phyloP scores from a whole-genome alignment of 1,140 invertebrate genomes.

The Formica selysi region DNA sequence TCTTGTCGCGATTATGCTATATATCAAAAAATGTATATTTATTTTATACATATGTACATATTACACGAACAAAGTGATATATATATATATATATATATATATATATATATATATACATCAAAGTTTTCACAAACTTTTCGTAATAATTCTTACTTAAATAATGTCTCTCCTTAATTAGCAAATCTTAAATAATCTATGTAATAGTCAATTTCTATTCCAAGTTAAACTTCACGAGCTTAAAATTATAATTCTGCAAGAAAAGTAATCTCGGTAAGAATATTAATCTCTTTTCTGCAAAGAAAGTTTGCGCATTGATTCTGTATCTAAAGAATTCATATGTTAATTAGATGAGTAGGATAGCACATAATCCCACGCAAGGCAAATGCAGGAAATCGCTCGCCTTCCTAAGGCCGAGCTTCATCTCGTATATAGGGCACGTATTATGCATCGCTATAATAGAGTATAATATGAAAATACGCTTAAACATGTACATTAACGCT shows the following conservation, averaged over 20 bases:
- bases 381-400: slow-evolving; percentile 69
- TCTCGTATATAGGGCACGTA: slow-evolving; percentile 66
- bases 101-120: not conserved
- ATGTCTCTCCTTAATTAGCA: not conserved
- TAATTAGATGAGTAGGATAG: slow-evolving; percentile 47
- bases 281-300: not conserved
- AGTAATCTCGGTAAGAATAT: slow-evolving; percentile 17
- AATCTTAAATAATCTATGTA: not conserved
- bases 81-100: too few relatives aligned
- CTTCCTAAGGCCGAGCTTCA: slow-evolving; percentile 46
- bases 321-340: slow-evolving; percentile 47
- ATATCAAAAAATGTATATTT: not conserved
- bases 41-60: too few relatives aligned
- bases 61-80: too few relatives aligned
- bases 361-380: slow-evolving; percentile 23
- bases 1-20: not conserved
- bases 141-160: slow-evolving; percentile 15
- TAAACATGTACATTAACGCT: slow-evolving; percentile 17
- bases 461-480: slow-evolving; percentile 59
- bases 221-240: not conserved
- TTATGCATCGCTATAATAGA: slow-evolving; percentile 60
- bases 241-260: not conserved
- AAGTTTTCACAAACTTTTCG: not conserved
- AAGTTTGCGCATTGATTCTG: slow-evolving; percentile 10
- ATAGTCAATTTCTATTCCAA: not conserved